Evolutionary conservation across 2,113 vertebrate genomes (phyloP).

Genomic region (Ochotona princeps): DNA sequence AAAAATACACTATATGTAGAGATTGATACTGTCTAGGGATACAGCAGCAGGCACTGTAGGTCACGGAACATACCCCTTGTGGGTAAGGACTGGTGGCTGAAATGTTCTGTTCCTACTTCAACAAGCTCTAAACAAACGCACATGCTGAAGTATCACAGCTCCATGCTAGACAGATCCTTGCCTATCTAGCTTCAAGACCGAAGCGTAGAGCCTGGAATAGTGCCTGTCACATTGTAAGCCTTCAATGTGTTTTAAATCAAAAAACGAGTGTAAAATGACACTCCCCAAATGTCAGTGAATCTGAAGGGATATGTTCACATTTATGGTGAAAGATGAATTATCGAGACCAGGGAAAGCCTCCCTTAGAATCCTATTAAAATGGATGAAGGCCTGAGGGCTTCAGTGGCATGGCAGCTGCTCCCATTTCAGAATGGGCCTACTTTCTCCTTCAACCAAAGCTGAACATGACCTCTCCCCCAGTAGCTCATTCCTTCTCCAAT

Average conservation of each 20-base stretch:
- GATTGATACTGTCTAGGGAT: background rate
- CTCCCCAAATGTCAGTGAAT: background rate
- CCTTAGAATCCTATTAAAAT: conserved; percentile 46
- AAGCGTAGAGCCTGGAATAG: background rate
- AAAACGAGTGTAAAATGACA: background rate
- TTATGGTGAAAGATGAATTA: conserved; percentile 31
- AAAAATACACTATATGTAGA: background rate
- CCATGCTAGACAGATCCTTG: fast-evolving
- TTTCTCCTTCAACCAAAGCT: conserved; percentile 15
- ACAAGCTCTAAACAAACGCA: background rate
- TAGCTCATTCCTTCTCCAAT: background rate
- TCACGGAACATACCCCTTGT: too few species aligned
- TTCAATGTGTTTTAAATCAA: background rate
- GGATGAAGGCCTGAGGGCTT: conserved; percentile 43
- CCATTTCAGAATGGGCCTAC: background rate
- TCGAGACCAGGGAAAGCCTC: background rate
- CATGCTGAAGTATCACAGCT: background rate
- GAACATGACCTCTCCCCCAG: background rate
- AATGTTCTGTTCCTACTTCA: background rate
- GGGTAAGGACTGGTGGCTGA: too few species aligned
- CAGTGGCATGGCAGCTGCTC: background rate
- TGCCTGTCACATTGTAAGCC: background rate
- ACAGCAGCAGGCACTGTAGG: background rate
- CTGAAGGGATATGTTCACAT: conserved; percentile 19
- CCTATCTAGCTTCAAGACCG: background rate